These are phyloP conservation scores for Tanypteryx hageni DNA, from an alignment of 2,888 invertebrate genomes.

Conservation along the genomic window DNA sequence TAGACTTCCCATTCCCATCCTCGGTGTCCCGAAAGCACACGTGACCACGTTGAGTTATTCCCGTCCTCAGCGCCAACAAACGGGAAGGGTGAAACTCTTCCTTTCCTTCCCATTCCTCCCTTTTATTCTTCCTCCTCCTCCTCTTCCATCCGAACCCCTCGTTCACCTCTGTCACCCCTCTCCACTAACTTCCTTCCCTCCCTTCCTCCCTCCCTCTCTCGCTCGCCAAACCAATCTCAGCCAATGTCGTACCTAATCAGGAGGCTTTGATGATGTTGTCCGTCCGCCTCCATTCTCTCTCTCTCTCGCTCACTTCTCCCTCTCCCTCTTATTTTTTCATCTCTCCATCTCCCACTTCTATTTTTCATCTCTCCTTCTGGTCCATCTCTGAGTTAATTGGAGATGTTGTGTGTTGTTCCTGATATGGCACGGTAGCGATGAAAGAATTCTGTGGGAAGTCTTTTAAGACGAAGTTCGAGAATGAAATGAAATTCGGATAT, in stretches of 20 bases:
- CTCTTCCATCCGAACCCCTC: neutral
- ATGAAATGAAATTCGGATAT: too few relatives aligned
- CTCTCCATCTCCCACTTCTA: neutral
- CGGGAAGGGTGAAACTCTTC: neutral
- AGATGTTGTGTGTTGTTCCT: neutral
- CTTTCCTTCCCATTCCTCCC: too few relatives aligned
- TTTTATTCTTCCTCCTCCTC: neutral
- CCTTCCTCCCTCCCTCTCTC: too few relatives aligned
- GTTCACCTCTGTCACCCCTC: conserved; percentile 7
- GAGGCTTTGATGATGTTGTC: neutral
- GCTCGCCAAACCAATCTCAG: conserved; percentile 28
- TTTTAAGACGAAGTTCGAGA: too few relatives aligned
- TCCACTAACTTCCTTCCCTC: too few relatives aligned
- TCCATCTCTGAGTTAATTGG: neutral
- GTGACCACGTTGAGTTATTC: conserved; percentile 42
- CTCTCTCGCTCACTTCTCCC: too few relatives aligned
- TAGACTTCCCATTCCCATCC: neutral
- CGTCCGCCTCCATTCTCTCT: conserved; percentile 7
- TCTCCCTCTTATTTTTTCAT: neutral
- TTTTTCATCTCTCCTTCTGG: neutral
- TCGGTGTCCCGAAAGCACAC: neutral
- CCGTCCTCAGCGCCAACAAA: conserved; percentile 32
- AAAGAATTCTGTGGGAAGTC: too few relatives aligned
- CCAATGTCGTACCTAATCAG: conserved; percentile 12
- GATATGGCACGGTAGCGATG: neutral